Evolutionary conservation across 2,113 vertebrate genomes (phyloP).

Genomic region (Picathartes gymnocephalus): DNA sequence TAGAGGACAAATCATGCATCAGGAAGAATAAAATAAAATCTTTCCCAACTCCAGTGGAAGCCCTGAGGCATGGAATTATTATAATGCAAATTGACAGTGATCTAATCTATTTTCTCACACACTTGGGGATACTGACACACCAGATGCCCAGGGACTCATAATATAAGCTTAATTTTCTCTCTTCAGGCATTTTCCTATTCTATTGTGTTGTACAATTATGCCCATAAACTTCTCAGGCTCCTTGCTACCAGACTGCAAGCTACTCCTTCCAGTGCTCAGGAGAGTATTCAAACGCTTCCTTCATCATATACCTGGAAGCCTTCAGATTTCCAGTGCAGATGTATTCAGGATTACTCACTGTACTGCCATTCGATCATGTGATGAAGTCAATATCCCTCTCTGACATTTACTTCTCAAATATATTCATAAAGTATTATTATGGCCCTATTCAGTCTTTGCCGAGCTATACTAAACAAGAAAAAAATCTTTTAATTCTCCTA

Average conservation of each 20-base stretch:
- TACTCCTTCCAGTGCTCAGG: neutral
- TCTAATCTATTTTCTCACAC: conserved; percentile 27
- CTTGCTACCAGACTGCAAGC: neutral
- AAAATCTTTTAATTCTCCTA: neutral
- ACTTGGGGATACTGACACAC: conserved; percentile 20
- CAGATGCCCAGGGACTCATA: conserved; percentile 9
- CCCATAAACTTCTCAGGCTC: neutral
- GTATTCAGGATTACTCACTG: conserved; percentile 22
- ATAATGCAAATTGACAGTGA: conserved; percentile 21
- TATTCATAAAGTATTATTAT: conserved; percentile 19
- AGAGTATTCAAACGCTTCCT: neutral
- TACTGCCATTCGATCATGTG: conserved; percentile 17
- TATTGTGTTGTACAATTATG: neutral
- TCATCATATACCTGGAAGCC: neutral
- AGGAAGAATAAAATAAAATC: conserved; percentile 19
- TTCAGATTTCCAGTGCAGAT: neutral
- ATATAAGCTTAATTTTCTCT: conserved; percentile 17
- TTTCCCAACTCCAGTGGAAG: neutral
- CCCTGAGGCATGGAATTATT: conserved; percentile 43
- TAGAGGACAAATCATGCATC: neutral
- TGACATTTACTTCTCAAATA: conserved; percentile 53
- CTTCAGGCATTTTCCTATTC: neutral
- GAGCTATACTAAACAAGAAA: neutral
- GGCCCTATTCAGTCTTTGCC: neutral
- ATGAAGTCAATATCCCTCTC: conserved; percentile 35